Base-by-base conservation (phyloP, 1,140 invertebrate species). In the Listronotus bonariensis region DNA sequence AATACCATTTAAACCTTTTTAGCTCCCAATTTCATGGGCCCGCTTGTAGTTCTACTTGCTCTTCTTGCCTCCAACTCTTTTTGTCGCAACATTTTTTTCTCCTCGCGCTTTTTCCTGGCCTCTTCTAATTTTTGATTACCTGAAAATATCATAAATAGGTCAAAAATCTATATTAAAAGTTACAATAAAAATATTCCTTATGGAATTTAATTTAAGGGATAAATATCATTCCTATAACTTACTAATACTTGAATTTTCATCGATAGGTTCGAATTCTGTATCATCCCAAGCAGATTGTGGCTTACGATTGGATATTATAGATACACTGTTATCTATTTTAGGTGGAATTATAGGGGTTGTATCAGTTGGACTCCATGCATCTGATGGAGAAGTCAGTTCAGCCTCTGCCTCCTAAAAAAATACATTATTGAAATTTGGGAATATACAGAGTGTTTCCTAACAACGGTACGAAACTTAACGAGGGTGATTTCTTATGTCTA, bases 31-130 rank as follows among this genome's bases (percentile, higher is more conserved):
- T 93, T 93, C 86, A 93, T 88, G 57, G 91, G 90, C 6, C 77
- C 77, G 31, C 88, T 86, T 32, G 82, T 82, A 4, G 75, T 82
- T 73, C 85, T 83, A 26, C 86, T 87, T 15, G 85, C 89, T 69
- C 92, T 83, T 72, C 92, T 87, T 10, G 91, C 89, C 78, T 95
- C 92, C 76, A 95, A 79, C 78, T 95, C 91, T 68, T 89, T 86
- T 78, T 95, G 92, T 18, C 92, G 79, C 72, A 92, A 91, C 59
- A 92, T 72, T 78, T 91, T 92, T 62, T 90, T 86, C 73, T 95
- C 92, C 76, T 95, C 92, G 11, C 92, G 83, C 80, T 92, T 90
- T 71, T 88, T 84, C 73, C 84, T 83, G 46, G 89, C 86, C 75
- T 93, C 90, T 72, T 92, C 88, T 72, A 89, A 80, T 82, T 88